Conservation (phyloP, 2,113 vertebrate species). For the Elephantulus edwardii region DNA sequence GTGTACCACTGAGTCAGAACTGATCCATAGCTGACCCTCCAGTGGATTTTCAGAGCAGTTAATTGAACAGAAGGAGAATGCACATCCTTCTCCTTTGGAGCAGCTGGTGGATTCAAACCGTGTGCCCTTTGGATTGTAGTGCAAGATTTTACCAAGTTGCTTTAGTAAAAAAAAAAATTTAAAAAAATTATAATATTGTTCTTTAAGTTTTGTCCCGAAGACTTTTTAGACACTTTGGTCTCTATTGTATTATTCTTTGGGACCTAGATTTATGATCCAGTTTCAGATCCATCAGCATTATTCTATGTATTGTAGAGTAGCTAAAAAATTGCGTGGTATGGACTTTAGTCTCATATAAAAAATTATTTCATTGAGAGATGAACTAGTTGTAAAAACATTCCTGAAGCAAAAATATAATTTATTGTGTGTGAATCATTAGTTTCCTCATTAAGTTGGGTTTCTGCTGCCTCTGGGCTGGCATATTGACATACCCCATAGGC, state of each 20-base stretch:
- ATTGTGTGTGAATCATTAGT: neutral
- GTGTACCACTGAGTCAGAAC: no score
- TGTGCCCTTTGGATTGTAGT: no score
- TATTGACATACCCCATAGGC: neutral
- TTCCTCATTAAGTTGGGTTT: slow-evolving; percentile 42
- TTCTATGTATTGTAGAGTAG: slow-evolving; percentile 31
- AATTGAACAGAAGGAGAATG: no score
- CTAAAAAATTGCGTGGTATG: slow-evolving; percentile 19
- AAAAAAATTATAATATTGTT: slow-evolving; percentile 52
- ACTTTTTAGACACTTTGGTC: slow-evolving; percentile 43
- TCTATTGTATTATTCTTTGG: slow-evolving; percentile 43
- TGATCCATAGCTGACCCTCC: no score
- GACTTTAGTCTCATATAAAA: slow-evolving; percentile 56
- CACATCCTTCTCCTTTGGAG: no score
- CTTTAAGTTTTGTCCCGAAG: slow-evolving; percentile 43
- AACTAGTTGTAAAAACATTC: slow-evolving; percentile 65
- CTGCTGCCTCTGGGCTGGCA: neutral
- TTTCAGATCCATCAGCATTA: slow-evolving; percentile 48
- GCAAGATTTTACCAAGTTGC: no score
- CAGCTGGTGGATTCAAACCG: no score
- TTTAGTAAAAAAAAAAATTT: slow-evolving; percentile 13
- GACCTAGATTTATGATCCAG: slow-evolving; percentile 45
- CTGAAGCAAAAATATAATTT: slow-evolving; percentile 42
- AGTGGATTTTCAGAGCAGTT: no score
- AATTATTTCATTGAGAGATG: slow-evolving; percentile 38